Percentiles rank a stretch among this genome's conserved stretches.
phyloP scores from a whole-genome alignment of 2,797 vertebrate species.

The Thripadectes ignobilis region DNA sequence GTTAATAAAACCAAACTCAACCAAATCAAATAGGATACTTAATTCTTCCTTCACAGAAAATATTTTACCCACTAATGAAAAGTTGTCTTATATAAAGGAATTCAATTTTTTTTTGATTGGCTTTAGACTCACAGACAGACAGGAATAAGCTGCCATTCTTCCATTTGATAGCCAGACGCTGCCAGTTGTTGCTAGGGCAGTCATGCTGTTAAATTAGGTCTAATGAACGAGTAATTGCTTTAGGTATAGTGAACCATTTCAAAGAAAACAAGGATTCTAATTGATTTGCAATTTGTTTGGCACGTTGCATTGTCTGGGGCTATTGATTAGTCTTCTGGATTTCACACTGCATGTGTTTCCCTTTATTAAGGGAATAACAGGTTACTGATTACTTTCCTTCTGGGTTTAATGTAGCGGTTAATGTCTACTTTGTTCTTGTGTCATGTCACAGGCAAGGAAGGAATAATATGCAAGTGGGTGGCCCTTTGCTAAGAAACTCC shows the following conservation, averaged over 20 bases:
- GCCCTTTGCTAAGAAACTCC: slow-evolving; percentile 90
- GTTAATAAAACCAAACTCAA: slow-evolving; percentile 4
- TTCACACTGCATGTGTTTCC: slow-evolving; percentile 99
- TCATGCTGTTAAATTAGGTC: slow-evolving; percentile 94
- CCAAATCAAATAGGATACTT: slow-evolving; percentile 2
- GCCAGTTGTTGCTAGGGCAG: slow-evolving; percentile 90
- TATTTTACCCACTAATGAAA: slow-evolving; percentile 71
- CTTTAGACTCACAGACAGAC: slow-evolving; percentile 79
- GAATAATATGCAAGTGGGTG: slow-evolving; percentile 98
- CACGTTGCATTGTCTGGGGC: slow-evolving; percentile 91
- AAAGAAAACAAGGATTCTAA: slow-evolving; percentile 99
- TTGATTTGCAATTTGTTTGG: slow-evolving; percentile 98
- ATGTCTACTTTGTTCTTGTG: slow-evolving; percentile 99
- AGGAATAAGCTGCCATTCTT: slow-evolving; percentile 85
- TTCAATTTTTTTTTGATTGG: slow-evolving; percentile 75
- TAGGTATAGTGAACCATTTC: slow-evolving; percentile 96
- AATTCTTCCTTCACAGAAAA: slow-evolving; percentile 64
- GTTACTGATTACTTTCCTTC: slow-evolving; percentile 99
- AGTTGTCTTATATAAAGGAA: slow-evolving; percentile 77
- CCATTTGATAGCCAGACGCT: slow-evolving; percentile 83
- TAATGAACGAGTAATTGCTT: slow-evolving; percentile 99
- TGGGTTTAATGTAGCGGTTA: slow-evolving; percentile 97
- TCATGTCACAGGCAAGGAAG: slow-evolving; percentile 94
- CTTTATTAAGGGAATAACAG: slow-evolving; percentile 99
- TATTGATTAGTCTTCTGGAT: slow-evolving; percentile 99